These are phyloP conservation scores for Illadopsis cleaveri DNA, from an alignment of 2,113 vertebrate genomes.

Conservation along the genomic window DNA sequence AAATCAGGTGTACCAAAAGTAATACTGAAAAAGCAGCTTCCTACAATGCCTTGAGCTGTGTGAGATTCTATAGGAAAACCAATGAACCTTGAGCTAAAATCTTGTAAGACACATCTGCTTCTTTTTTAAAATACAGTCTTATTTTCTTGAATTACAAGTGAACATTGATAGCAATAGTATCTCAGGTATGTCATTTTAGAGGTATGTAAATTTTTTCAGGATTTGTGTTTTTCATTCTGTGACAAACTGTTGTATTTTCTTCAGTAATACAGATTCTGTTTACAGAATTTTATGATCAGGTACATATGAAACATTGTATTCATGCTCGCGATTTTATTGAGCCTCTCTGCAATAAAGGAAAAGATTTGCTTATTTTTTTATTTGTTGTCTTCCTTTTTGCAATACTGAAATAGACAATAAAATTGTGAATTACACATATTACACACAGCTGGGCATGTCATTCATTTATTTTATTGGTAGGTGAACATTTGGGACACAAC, in stretches of 20 bases:
- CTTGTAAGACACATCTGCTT: not conserved
- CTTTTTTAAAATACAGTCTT: conserved; percentile 18
- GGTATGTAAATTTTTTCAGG: not conserved
- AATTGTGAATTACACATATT: not conserved
- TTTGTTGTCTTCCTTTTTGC: not conserved
- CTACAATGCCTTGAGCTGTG: not conserved
- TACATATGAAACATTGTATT: not conserved
- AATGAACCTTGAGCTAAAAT: not conserved
- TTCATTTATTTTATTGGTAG: not conserved
- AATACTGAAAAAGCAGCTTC: not conserved
- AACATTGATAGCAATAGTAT: not conserved
- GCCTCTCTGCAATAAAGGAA: not conserved
- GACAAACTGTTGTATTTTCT: not conserved
- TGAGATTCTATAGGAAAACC: not conserved
- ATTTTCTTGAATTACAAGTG: conserved; percentile 34
- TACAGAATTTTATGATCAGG: not conserved
- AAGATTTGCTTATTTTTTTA: not conserved
- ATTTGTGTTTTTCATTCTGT: not conserved
- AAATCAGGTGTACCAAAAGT: not conserved
- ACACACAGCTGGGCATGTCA: not conserved
- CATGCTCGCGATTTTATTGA: not conserved
- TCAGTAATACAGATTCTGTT: not conserved
- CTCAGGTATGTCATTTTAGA: conserved; percentile 1
- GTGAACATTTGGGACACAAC: not conserved
- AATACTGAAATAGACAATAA: not conserved